These are phyloP conservation scores for Nomia melanderi DNA, from an alignment of 1,140 invertebrate species.

Conservation along the genomic window DNA sequence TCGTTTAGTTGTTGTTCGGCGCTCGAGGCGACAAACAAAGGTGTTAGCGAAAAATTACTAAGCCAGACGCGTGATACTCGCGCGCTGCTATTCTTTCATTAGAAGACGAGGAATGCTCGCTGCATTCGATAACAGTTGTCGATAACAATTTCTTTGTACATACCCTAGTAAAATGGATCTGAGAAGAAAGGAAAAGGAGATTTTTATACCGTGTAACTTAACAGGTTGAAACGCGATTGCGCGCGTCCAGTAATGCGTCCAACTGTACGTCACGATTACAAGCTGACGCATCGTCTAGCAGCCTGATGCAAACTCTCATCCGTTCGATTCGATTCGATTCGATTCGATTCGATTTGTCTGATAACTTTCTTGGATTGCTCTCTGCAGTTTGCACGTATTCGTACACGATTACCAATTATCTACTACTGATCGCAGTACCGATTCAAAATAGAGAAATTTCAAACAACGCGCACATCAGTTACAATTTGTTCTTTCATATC, in stretches of 20 bases:
- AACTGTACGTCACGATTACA: slow-evolving; percentile 14
- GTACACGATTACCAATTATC: too few species aligned
- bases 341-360: slow-evolving; percentile 11
- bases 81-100: slow-evolving; percentile 6
- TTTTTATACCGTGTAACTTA: slow-evolving; percentile 64
- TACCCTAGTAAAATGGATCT: slow-evolving; percentile 54
- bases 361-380: slow-evolving; percentile 25
- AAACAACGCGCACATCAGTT: slow-evolving; percentile 30
- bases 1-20: slow-evolving; percentile 10
- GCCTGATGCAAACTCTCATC: background rate
- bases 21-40: background rate
- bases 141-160: slow-evolving; percentile 59
- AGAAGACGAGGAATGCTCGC: slow-evolving; percentile 9
- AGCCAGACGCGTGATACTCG: slow-evolving; percentile 17
- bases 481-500: slow-evolving; percentile 19
- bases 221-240: slow-evolving; percentile 12
- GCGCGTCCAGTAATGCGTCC: slow-evolving; percentile 15
- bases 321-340: slow-evolving; percentile 9
- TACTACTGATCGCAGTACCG: background rate
- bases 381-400: background rate
- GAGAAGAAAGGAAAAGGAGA: slow-evolving; percentile 43
- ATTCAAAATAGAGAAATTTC: background rate
- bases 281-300: background rate
- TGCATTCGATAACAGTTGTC: slow-evolving; percentile 13
- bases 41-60: background rate